Percentiles rank a stretch among this genome's conserved stretches.
Evolutionary conservation across 2,797 vertebrate genomes (phyloP).

Genomic region (Propithecus deckenii): DNA sequence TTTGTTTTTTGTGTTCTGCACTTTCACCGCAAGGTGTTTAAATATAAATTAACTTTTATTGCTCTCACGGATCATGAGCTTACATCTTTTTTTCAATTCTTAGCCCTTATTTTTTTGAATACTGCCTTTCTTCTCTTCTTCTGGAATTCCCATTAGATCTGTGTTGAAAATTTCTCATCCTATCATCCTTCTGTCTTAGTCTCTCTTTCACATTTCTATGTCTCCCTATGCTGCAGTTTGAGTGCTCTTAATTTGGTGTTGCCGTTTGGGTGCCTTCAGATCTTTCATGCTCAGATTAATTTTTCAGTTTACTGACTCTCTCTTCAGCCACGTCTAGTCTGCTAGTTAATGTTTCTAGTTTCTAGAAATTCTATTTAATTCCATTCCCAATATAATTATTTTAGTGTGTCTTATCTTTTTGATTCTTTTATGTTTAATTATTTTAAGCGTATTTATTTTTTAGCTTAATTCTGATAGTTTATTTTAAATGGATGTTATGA

Average conservation of each 20-base stretch:
- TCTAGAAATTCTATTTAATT: constrained; percentile 14
- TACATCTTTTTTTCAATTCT: not conserved
- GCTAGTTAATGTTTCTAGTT: not conserved
- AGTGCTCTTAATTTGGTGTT: not conserved
- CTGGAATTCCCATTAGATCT: not conserved
- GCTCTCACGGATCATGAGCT: not conserved
- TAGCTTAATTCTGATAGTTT: not conserved
- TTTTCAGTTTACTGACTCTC: constrained; percentile 23
- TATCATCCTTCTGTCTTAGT: not conserved
- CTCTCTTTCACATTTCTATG: not conserved
- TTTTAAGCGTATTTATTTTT: not conserved
- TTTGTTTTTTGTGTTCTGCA: not conserved
- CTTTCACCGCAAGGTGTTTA: not conserved
- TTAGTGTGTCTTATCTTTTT: not conserved
- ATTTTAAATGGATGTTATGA: not conserved
- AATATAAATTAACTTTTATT: not conserved
- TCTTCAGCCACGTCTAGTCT: not conserved
- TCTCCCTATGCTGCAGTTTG: not conserved
- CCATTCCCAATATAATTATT: not conserved
- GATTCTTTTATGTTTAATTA: not conserved
- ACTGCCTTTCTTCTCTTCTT: not conserved
- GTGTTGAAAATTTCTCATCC: not conserved
- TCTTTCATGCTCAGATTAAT: not conserved
- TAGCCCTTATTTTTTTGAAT: not conserved
- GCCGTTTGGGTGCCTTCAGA: not conserved